Conservation (phyloP, 2,113 vertebrate genomes). For the Dolichallabes microphthalmus region DNA sequence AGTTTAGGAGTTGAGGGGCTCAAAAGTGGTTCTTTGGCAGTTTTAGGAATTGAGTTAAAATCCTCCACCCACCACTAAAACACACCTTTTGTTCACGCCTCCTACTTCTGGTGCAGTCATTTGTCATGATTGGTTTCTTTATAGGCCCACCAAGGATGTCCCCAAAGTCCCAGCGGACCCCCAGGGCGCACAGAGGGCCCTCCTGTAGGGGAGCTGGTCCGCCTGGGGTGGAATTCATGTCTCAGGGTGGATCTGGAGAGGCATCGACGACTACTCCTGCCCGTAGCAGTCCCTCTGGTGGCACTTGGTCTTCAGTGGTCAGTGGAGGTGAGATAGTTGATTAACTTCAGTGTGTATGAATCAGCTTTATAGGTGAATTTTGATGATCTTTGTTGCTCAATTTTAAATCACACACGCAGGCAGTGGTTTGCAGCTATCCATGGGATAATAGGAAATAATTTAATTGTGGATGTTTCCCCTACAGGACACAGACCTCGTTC, state of each 20-base stretch:
- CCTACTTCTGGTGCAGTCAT: neutral
- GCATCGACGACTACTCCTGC: constrained; percentile 75
- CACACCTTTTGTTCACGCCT: neutral
- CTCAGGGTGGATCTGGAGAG: constrained; percentile 86
- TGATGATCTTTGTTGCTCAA: no score
- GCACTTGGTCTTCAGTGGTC: constrained; percentile 97
- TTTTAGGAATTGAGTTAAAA: neutral
- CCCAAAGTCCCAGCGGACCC: constrained; percentile 95
- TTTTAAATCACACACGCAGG: neutral
- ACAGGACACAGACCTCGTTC: constrained; percentile 93
- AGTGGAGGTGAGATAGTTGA: constrained; percentile 84
- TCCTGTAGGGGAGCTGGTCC: constrained; percentile 85
- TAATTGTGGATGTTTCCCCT: constrained; percentile 36
- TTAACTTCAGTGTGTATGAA: neutral
- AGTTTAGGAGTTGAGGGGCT: neutral
- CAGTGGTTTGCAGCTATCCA: neutral
- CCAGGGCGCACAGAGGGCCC: constrained; percentile 89
- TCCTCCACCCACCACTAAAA: neutral
- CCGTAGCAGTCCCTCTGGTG: constrained; percentile 88
- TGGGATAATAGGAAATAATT: neutral
- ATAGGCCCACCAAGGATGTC: constrained; percentile 98
- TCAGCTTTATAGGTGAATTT: neutral
- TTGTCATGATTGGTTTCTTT: neutral
- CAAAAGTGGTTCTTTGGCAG: neutral
- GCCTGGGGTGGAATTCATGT: constrained; percentile 86